Percentiles rank a stretch among this genome's conserved stretches.
Evolutionary conservation across 2,888 invertebrate species (phyloP).

Genomic region (Troides oblongomaculatus): DNA sequence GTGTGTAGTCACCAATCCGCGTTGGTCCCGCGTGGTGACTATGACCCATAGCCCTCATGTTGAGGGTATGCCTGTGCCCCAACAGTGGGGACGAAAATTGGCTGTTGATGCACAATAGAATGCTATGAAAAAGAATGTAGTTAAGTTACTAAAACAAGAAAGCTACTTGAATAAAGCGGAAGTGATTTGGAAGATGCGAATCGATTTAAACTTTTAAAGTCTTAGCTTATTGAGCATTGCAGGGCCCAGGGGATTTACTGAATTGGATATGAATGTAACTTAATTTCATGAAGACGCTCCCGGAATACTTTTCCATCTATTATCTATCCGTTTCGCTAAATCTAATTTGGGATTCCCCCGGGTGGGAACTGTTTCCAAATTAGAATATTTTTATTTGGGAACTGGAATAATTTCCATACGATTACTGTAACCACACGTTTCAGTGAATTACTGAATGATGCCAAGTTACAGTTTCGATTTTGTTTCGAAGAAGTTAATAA

Average conservation of each 20-base stretch:
- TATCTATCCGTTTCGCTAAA: slow-evolving; percentile 13
- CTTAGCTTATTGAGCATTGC: slow-evolving; percentile 25
- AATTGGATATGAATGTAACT: slow-evolving; percentile 28
- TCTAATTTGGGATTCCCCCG: slow-evolving; percentile 17
- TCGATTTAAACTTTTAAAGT: slow-evolving; percentile 27
- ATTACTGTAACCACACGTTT: no score
- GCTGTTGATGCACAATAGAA: no score
- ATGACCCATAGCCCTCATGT: no score
- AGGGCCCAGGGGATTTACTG: slow-evolving; percentile 22
- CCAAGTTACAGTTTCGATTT: no score
- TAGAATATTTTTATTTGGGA: not conserved
- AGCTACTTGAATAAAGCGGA: slow-evolving; percentile 22
- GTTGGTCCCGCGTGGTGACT: no score
- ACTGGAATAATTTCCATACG: no score
- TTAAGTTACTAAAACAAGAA: slow-evolving; percentile 7
- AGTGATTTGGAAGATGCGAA: slow-evolving; percentile 15
- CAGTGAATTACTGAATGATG: no score
- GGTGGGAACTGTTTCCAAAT: not conserved
- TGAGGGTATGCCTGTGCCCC: no score
- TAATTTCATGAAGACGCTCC: slow-evolving; percentile 24
- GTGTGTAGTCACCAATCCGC: no score
- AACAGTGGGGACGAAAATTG: no score
- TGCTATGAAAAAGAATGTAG: no score
- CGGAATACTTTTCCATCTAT: slow-evolving; percentile 22
- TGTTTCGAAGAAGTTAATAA: no score